Conservation (phyloP, 1,140 invertebrate genomes). For the Ceratina japonica region DNA sequence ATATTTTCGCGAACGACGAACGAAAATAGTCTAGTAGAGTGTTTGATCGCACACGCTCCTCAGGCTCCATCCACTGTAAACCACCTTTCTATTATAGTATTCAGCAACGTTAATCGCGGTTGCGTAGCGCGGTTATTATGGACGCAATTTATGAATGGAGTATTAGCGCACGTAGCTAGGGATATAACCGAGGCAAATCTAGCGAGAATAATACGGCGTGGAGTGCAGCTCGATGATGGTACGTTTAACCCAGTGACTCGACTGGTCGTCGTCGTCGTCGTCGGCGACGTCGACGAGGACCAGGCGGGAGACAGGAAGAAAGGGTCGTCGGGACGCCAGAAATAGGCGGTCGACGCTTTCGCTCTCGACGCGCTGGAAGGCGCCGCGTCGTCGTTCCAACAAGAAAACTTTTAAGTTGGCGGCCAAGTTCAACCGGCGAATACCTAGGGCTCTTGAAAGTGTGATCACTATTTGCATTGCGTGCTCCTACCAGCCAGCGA, state of each 20-base stretch:
- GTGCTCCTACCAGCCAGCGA: conserved; percentile 10
- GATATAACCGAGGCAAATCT: conserved; percentile 36
- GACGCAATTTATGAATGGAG: conserved; percentile 35
- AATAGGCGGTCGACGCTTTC: conserved; percentile 75
- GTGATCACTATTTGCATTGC: conserved; percentile 50
- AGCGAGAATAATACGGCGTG: conserved; percentile 51
- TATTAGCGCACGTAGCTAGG: conserved; percentile 11
- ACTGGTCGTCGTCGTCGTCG: conserved; percentile 36
- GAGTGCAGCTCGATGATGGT: conserved; percentile 52
- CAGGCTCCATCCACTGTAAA: neutral
- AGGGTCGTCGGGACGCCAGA: conserved; percentile 71
- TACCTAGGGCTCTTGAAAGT: conserved; percentile 58
- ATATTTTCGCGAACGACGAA: neutral
- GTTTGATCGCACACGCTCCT: neutral
- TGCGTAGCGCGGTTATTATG: neutral
- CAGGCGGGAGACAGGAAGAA: conserved; percentile 66
- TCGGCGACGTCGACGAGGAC: conserved; percentile 36
- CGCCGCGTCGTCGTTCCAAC: conserved; percentile 64
- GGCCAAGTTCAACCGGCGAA: conserved; percentile 76
- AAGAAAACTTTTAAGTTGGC: conserved; percentile 74
- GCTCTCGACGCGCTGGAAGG: conserved; percentile 69
- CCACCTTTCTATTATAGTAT: neutral
- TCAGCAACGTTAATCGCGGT: neutral
- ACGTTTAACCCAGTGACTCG: conserved; percentile 73
- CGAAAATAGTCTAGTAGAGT: neutral